Evolutionary conservation across 2,797 vertebrate genomes (phyloP), one percentile per base, ranked within the genome.

Genomic region (Pseudochirops cupreus): DNA sequence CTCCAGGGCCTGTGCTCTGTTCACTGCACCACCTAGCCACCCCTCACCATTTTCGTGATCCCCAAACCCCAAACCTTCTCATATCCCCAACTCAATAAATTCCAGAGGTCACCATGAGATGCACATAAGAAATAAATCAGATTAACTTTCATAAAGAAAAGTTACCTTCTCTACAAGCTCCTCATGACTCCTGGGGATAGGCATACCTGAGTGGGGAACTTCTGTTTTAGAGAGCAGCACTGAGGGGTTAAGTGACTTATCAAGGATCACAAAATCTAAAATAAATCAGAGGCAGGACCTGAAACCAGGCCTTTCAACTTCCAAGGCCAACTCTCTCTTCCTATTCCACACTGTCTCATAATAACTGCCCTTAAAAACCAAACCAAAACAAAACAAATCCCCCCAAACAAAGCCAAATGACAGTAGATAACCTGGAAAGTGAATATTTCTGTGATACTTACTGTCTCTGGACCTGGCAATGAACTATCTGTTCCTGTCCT

Each of bases 381-480:
- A 57, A 31, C 89, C 89, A 96, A 89, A 94, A 74, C 29, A 53
- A 53, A 53, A 53, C 87, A 95, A 58, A 58, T 58, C 6, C 93
- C 56, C 94, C 97, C 91, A 92, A 95, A 91, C 57, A 95, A 94
- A 55, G 95, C 56, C 95, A 94, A 89, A 96, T 92, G 59, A 58
- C 92, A 93, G 93, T 12, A 97, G n/a, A 97, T 95, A 95, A 74
- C 24, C 96, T 82, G 94, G 11, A 95, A 74, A 97, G 62, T 95
- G 97, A 97, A 97, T 97, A 97, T 97, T 92, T 97, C 91, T 46
- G 57, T 62, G 95, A 96, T 89, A 98, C 98, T 98, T 98, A 99
- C 98, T 26, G 98, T 98, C 97, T 99, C 99, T 97, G 98, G 98
- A 95, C 97, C 12, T 0, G 98, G 97, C 54, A 95, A 93, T 6